Conservation (phyloP, 23 tunicate species). For the Oikopleura vanhoeffeni region DNA sequence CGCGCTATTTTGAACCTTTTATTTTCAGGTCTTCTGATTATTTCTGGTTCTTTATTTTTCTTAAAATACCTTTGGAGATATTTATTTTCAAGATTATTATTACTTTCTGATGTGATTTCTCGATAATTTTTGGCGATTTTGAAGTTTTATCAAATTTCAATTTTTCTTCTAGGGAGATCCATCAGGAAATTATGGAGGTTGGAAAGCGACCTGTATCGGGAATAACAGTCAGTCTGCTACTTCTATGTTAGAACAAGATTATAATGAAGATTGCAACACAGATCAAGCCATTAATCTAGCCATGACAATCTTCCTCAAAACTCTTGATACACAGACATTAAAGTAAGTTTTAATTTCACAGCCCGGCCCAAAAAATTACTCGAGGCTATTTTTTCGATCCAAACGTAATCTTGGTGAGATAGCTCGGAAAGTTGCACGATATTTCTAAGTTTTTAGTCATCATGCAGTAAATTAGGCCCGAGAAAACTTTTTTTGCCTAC, state of each 20-base stretch:
- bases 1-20: too few species aligned
- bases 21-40: too few species aligned
- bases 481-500: too few species aligned
- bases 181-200: conserved; percentile 89
- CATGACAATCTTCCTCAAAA: conserved; percentile 62
- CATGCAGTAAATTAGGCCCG: neutral
- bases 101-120: too few species aligned
- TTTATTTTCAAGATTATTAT: too few species aligned
- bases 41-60: too few species aligned
- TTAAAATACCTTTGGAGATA: too few species aligned
- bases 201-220: conserved; percentile 98
- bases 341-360: conserved; percentile 22
- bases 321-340: conserved; percentile 71
- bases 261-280: conserved; percentile 41
- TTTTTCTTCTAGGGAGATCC: conserved; percentile 35
- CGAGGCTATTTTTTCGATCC: neutral
- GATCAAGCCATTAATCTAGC: conserved; percentile 60
- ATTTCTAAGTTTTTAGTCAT: neutral
- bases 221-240: conserved; percentile 92
- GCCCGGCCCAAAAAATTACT: conserved; percentile 28
- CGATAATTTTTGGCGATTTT: too few species aligned
- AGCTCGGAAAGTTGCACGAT: neutral
- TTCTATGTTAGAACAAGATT: conserved; percentile 83
- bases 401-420: neutral
- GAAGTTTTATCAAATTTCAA: neutral